A percentile compares a stretch with the other conserved stretches of the same genome.
Conservation (phyloP, 1,140 invertebrate genomes). For the Scylla paramamosain region DNA sequence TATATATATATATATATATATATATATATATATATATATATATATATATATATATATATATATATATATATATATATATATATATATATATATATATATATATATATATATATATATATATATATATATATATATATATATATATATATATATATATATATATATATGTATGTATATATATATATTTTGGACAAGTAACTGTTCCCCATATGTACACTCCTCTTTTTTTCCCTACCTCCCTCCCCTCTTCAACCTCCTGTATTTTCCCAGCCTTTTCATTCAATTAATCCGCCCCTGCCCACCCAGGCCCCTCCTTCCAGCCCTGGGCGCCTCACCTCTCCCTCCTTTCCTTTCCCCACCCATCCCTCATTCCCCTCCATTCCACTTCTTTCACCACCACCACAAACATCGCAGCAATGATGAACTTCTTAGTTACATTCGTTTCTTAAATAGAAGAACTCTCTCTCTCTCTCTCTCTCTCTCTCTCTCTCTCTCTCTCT, state of each 20-base stretch:
- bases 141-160: slow-evolving; percentile 27
- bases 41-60: slow-evolving; percentile 42
- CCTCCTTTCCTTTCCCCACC: too few relatives aligned
- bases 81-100: slow-evolving; percentile 61
- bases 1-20: slow-evolving; percentile 29
- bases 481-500: too few relatives aligned
- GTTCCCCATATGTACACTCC: too few relatives aligned
- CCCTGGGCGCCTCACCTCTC: not conserved
- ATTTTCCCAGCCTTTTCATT: slow-evolving; percentile 50
- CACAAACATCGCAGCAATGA: too few relatives aligned
- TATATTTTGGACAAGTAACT: not conserved
- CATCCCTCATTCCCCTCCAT: too few relatives aligned
- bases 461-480: too few relatives aligned
- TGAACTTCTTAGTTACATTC: too few relatives aligned
- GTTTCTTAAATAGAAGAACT: too few relatives aligned
- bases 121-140: slow-evolving; percentile 43
- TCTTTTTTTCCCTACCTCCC: not conserved
- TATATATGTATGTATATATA: slow-evolving; percentile 12
- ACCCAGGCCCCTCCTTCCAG: not conserved
- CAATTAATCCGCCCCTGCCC: slow-evolving; percentile 32
- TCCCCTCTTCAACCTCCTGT: not conserved
- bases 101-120: slow-evolving; percentile 62
- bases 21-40: not conserved
- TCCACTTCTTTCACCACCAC: too few relatives aligned
- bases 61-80: slow-evolving; percentile 42